These are phyloP conservation scores for Brachionus asplanchnoidis DNA, from an alignment of 1,140 invertebrate genomes.

Conservation along the genomic window DNA sequence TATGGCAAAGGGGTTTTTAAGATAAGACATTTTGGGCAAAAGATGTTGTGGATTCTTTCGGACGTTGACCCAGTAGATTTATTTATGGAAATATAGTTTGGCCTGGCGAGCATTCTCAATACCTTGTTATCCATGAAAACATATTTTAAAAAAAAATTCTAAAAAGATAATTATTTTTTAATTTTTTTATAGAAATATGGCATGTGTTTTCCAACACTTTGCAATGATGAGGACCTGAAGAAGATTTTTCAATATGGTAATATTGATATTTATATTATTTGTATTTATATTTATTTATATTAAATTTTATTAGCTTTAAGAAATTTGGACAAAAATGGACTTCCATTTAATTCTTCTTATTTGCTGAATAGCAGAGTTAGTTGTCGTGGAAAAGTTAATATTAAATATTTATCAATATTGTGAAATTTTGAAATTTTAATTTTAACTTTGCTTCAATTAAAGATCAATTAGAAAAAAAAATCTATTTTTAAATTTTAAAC, in stretches of 20 bases:
- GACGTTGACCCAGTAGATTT: not conserved
- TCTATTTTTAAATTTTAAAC: no score
- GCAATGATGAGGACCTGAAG: not conserved
- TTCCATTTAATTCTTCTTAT: not conserved
- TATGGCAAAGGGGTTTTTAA: not conserved
- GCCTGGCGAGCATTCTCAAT: not conserved
- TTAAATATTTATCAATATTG: no score
- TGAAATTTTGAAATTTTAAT: no score
- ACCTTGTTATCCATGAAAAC: not conserved
- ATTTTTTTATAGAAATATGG: not conserved
- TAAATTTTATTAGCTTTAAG: no score
- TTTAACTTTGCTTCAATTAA: no score
- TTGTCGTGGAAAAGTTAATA: not conserved
- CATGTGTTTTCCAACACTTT: not conserved
- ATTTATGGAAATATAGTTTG: not conserved
- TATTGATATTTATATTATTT: not conserved
- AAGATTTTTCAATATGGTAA: conserved; percentile 7
- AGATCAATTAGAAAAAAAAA: no score
- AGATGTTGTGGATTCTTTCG: not conserved
- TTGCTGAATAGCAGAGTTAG: not conserved
- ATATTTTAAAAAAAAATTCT: not conserved
- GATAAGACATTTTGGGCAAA: not conserved
- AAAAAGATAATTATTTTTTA: not conserved
- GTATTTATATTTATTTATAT: not conserved
- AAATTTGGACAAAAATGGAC: not conserved